A percentile compares a stretch with the other conserved stretches of the same genome.
Evolutionary conservation across 1,140 invertebrate genomes (phyloP).

Genomic region (Sesamia nonagrioides): DNA sequence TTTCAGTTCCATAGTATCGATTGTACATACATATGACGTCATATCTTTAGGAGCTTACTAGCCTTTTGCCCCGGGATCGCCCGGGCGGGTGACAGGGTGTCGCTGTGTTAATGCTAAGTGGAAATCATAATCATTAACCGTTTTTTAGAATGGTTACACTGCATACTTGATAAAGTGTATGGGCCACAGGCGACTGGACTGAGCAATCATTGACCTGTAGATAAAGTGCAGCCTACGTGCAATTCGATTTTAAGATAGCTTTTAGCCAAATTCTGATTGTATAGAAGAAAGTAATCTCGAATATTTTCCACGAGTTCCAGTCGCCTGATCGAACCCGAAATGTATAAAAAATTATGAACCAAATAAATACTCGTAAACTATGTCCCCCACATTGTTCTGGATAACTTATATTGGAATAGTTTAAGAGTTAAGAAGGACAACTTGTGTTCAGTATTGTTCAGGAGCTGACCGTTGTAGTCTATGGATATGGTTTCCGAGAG

Average conservation of each 20-base stretch:
- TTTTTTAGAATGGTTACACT: conserved; percentile 60
- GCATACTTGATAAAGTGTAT: conserved; percentile 39
- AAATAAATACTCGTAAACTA: conserved; percentile 54
- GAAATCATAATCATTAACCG: conserved; percentile 77
- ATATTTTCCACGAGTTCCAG: conserved; percentile 16
- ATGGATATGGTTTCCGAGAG: background rate
- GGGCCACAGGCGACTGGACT: conserved; percentile 34
- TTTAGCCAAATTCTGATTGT: conserved; percentile 18
- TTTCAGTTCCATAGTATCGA: conserved; percentile 59
- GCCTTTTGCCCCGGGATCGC: conserved; percentile 82
- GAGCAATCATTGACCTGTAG: conserved; percentile 16
- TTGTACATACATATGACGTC: conserved; percentile 81
- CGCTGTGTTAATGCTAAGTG: conserved; percentile 84
- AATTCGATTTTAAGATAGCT: conserved; percentile 26
- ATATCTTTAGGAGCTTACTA: conserved; percentile 87
- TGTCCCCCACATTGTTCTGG: conserved; percentile 81
- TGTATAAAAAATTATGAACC: conserved; percentile 45
- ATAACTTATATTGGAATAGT: conserved; percentile 85
- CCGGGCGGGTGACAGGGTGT: conserved; percentile 86
- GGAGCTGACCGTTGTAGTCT: conserved; percentile 10
- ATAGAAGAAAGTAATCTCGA: conserved; percentile 1
- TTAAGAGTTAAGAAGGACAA: conserved; percentile 70
- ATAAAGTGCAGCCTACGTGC: conserved; percentile 11
- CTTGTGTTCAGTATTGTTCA: conserved; percentile 61
- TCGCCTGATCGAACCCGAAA: conserved; percentile 22